Conservation (phyloP, 2,797 vertebrate genomes). For the Enteromius mattozi region DNA sequence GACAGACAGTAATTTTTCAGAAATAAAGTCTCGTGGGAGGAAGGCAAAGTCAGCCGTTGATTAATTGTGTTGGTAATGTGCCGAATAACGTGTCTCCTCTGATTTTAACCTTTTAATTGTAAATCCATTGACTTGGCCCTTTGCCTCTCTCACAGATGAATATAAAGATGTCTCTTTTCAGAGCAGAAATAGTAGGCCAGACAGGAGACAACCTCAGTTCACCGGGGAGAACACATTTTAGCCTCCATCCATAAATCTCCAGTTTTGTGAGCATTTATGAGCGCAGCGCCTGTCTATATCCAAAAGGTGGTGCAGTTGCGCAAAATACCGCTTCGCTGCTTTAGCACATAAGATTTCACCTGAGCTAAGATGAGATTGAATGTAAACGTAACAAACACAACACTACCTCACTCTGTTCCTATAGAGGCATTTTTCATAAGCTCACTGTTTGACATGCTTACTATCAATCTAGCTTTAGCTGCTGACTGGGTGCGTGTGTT, state of each 20-base stretch:
- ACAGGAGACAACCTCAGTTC: conserved; percentile 22
- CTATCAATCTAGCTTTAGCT: conserved; percentile 54
- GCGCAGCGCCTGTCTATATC: conserved; percentile 24
- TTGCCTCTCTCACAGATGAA: conserved; percentile 3
- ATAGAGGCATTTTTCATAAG: conserved; percentile 34
- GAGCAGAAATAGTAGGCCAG: not conserved
- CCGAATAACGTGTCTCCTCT: conserved; percentile 16
- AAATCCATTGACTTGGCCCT: conserved; percentile 26
- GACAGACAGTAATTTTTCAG: conserved; percentile 27
- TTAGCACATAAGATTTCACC: conserved; percentile 18
- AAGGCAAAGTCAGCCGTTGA: conserved; percentile 5
- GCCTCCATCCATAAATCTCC: conserved; percentile 21
- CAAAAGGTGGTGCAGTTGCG: conserved; percentile 67
- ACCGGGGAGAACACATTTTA: not conserved
- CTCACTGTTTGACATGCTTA: conserved; percentile 43
- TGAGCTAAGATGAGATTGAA: conserved; percentile 26
- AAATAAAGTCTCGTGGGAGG: conserved; percentile 20
- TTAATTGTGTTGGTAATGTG: conserved; percentile 33
- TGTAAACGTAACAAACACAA: conserved; percentile 12
- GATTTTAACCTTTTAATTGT: conserved; percentile 39
- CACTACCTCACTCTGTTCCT: not conserved
- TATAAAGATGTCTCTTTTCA: conserved; percentile 8
- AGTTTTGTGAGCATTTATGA: not conserved
- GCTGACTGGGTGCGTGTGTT: conserved; percentile 56
- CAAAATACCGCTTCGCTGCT: not conserved